Conservation (phyloP, 2,113 vertebrate species). For the Coracopsis vasa region DNA sequence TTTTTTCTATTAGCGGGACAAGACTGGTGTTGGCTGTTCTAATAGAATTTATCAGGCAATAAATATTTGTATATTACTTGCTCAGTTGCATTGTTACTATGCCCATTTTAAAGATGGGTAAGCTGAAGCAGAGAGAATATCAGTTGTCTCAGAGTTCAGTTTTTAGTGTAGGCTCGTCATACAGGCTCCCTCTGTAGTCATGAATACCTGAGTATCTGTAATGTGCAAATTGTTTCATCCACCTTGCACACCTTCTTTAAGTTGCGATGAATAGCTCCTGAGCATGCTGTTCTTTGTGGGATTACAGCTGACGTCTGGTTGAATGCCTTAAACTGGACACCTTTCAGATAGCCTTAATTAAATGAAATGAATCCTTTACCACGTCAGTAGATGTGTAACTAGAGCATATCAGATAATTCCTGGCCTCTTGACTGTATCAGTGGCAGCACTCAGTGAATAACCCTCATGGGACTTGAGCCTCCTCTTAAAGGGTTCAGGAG, state of each 20-base stretch:
- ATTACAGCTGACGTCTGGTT: neutral
- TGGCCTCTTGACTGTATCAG: neutral
- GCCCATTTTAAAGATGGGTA: neutral
- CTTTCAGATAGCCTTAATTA: neutral
- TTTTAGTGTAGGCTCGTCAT: neutral
- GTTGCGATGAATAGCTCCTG: neutral
- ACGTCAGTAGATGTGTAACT: neutral
- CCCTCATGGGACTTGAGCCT: neutral
- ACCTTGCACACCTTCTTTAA: neutral
- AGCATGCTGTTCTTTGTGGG: neutral
- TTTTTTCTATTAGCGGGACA: neutral
- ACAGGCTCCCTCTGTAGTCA: neutral
- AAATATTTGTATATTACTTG: neutral
- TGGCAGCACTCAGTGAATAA: neutral
- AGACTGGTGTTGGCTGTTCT: neutral
- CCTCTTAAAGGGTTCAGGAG: neutral
- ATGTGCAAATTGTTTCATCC: fast-evolving
- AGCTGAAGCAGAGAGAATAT: neutral
- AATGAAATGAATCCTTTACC: neutral
- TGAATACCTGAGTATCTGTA: neutral
- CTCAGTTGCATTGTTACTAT: fast-evolving
- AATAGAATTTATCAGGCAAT: neutral
- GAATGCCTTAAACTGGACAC: neutral
- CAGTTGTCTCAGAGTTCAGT: neutral
- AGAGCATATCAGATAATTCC: neutral